These are phyloP conservation scores for Pterocles gutturalis DNA, from an alignment of 2,113 vertebrate genomes.

Conservation along the genomic window DNA sequence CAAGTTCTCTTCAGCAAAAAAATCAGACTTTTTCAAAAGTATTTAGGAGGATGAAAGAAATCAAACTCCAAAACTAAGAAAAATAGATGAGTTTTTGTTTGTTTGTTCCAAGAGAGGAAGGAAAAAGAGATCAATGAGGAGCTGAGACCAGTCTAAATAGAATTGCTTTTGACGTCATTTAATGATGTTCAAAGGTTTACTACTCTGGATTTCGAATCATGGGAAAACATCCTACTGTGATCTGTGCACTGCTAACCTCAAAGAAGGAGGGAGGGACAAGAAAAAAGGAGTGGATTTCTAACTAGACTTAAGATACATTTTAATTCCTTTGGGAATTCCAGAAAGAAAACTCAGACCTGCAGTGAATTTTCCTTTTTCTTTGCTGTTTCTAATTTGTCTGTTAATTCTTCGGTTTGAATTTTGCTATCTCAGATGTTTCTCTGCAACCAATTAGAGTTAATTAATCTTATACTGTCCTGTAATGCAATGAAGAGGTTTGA, in stretches of 20 bases:
- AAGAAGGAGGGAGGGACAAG: background rate
- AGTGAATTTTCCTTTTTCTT: background rate
- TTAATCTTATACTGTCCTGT: background rate
- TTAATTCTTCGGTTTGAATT: background rate
- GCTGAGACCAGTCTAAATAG: constrained; percentile 6
- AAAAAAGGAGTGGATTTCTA: background rate
- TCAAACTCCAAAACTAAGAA: background rate
- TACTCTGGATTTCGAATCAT: background rate
- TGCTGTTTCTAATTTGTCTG: background rate
- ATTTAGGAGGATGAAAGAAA: background rate
- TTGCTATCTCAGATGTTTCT: background rate
- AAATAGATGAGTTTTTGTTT: background rate
- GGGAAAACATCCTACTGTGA: background rate
- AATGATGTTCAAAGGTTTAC: background rate
- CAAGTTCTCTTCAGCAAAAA: background rate
- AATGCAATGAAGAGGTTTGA: background rate
- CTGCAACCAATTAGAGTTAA: background rate
- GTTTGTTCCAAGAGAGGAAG: constrained; percentile 21
- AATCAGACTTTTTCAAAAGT: accelerated
- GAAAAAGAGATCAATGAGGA: constrained; percentile 37
- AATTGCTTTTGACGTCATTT: background rate
- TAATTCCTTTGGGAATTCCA: background rate
- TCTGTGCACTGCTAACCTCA: background rate
- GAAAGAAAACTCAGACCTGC: background rate
- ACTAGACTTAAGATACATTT: background rate